A percentile compares a stretch with the other conserved stretches of the same genome.
phyloP scores from a whole-genome alignment of 2,888 invertebrate genomes.

The Megaustenia siamemsis region DNA sequence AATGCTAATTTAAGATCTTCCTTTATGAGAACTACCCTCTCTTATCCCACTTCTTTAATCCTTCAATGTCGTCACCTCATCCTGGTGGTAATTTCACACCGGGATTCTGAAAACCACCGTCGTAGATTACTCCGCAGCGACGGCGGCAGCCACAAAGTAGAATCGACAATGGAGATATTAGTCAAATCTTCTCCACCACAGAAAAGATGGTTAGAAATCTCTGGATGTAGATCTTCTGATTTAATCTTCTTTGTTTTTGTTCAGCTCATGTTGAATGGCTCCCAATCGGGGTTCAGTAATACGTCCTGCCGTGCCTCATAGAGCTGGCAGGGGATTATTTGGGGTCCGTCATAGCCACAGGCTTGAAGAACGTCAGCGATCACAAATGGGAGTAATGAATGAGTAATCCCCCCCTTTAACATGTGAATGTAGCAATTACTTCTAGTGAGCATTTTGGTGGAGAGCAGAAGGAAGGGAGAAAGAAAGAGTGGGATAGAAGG shows the following conservation, averaged over 20 bases:
- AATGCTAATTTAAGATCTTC: background rate
- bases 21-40: background rate
- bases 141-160: background rate
- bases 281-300: background rate
- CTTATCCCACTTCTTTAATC: background rate
- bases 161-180: background rate
- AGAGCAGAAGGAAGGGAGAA: too few species aligned
- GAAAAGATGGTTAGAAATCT: background rate
- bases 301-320: background rate
- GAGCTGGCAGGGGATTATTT: background rate
- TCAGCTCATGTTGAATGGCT: background rate
- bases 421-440: too few species aligned
- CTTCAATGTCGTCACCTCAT: background rate
- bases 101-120: background rate
- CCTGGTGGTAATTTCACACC: background rate
- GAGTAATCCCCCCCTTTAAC: background rate
- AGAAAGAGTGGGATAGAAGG: too few species aligned
- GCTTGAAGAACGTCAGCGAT: background rate
- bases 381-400: background rate
- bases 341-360: background rate
- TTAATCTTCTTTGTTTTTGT: background rate
- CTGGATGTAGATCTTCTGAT: background rate
- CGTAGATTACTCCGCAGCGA: background rate
- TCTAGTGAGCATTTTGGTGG: too few species aligned
- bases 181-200: background rate